phyloP scores from a whole-genome alignment of 2,797 vertebrate genomes.

The Tadarida brasiliensis region DNA sequence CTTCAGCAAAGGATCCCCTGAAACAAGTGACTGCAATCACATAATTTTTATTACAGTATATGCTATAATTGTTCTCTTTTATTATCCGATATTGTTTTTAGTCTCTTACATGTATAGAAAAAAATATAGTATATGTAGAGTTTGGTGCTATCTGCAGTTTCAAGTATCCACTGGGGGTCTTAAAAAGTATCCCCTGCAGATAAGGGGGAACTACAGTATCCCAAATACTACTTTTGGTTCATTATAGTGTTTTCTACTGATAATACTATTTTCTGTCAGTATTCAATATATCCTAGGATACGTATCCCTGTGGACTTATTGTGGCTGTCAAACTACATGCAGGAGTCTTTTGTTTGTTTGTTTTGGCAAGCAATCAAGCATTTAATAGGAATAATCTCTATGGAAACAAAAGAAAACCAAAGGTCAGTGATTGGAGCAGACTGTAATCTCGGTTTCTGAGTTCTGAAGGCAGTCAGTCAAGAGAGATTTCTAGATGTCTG shows the following conservation, averaged over 20 bases:
- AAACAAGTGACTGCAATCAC: not conserved
- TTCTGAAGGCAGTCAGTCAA: not conserved
- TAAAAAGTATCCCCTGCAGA: not conserved
- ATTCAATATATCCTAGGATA: conserved; percentile 35
- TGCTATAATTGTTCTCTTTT: not conserved
- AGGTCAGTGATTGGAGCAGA: not conserved
- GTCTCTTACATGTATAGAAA: not conserved
- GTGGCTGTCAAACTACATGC: not conserved
- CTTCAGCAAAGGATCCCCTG: not conserved
- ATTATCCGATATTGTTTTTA: not conserved
- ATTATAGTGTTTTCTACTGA: not conserved
- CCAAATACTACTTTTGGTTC: not conserved
- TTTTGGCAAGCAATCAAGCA: not conserved
- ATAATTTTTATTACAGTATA: not conserved
- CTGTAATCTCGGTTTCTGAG: not conserved
- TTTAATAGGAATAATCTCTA: not conserved
- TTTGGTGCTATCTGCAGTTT: not conserved
- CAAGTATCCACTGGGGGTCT: not conserved
- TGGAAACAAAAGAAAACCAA: not conserved
- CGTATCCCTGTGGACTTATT: not conserved
- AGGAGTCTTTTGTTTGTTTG: not conserved
- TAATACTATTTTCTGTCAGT: not conserved
- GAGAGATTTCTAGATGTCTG: not conserved
- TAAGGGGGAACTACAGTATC: not conserved
- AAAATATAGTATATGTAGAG: not conserved